Evolutionary conservation across 2,888 invertebrate genomes (phyloP).

Genomic region (Proisotoma minuta): DNA sequence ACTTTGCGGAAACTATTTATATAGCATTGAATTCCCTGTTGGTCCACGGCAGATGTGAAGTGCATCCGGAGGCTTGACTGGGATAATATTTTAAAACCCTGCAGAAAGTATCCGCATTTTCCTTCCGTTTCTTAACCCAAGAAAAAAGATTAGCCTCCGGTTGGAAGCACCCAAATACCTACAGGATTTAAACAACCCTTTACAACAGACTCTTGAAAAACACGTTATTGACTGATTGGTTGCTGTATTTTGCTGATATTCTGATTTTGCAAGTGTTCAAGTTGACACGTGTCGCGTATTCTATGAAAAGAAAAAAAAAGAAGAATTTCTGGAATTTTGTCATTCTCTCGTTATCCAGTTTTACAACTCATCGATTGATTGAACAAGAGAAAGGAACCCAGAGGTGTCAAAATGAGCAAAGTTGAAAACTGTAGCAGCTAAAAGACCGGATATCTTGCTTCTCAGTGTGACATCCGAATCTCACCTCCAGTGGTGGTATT

Average conservation of each 20-base stretch:
- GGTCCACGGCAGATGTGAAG: constrained; percentile 11
- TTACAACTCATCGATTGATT: constrained; percentile 38
- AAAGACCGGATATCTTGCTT: constrained; percentile 2
- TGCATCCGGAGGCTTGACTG: constrained; percentile 6
- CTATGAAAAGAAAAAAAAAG: no score
- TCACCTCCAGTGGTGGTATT: background rate
- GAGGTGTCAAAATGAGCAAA: constrained; percentile 8
- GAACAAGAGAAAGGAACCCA: constrained; percentile 32
- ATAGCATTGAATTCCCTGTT: constrained; percentile 10
- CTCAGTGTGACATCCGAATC: background rate
- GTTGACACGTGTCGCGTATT: no score
- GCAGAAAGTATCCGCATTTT: background rate
- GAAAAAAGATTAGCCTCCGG: no score
- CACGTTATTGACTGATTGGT: no score
- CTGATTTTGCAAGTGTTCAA: no score
- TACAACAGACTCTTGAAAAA: no score
- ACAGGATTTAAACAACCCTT: no score
- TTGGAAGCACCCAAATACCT: no score
- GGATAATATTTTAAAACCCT: constrained; percentile 10
- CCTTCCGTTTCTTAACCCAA: no score
- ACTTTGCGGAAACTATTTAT: constrained; percentile 8
- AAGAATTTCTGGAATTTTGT: no score
- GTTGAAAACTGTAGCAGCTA: no score
- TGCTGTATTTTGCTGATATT: no score
- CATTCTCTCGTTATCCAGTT: constrained; percentile 33